phyloP scores from a whole-genome alignment of 2,797 vertebrate species.

The Valencia hispanica region DNA sequence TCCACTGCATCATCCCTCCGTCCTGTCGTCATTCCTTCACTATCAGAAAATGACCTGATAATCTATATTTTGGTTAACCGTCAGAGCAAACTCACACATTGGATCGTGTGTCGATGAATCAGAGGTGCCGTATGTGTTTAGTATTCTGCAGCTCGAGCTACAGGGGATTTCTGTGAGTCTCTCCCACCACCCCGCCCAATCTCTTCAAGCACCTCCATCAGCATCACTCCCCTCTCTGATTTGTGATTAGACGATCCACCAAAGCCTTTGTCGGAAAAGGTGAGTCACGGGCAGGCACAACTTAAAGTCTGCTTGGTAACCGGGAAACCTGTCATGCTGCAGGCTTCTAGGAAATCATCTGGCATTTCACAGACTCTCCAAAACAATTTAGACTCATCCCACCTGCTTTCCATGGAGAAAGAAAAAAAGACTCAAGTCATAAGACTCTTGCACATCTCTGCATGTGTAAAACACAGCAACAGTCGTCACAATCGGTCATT shows the following conservation, averaged over 20 bases:
- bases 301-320: slow-evolving; percentile 39
- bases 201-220: slow-evolving; percentile 34
- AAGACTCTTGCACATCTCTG: slow-evolving; percentile 6
- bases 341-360: slow-evolving; percentile 59
- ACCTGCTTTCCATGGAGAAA: slow-evolving; percentile 42
- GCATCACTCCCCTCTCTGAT: slow-evolving; percentile 43
- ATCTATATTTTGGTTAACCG: slow-evolving; percentile 29
- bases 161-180: slow-evolving; percentile 62
- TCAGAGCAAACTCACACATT: slow-evolving; percentile 2
- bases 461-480: slow-evolving; percentile 8
- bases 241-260: slow-evolving; percentile 23
- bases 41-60: not conserved
- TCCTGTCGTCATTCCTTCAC: slow-evolving; percentile 11
- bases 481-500: slow-evolving; percentile 17
- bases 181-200: slow-evolving; percentile 61
- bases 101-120: not conserved
- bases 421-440: not conserved
- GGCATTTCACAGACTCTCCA: slow-evolving; percentile 52
- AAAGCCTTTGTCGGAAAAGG: slow-evolving; percentile 49
- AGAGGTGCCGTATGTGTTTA: slow-evolving; percentile 61
- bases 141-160: slow-evolving; percentile 63
- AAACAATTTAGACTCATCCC: slow-evolving; percentile 16
- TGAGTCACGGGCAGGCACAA: slow-evolving; percentile 64
- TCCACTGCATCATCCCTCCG: slow-evolving; percentile 47
- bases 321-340: slow-evolving; percentile 41